A percentile compares a stretch with the other conserved stretches of the same genome.
These are phyloP conservation scores for Pachymerium ferrugineum DNA, from an alignment of 2,888 invertebrate genomes.

Conservation along the genomic window DNA sequence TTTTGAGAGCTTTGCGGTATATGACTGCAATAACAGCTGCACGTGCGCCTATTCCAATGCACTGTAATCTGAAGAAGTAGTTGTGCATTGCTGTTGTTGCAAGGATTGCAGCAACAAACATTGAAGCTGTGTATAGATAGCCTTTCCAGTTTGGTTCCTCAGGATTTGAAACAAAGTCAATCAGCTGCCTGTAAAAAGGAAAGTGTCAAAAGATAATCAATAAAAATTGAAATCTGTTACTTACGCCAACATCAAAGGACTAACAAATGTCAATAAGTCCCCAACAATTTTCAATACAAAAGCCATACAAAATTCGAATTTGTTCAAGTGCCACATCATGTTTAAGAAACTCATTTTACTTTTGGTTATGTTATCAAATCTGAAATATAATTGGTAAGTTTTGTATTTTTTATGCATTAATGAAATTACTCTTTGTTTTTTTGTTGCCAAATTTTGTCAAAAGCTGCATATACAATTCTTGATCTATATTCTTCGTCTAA, in stretches of 20 bases:
- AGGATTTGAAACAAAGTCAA: slow-evolving; percentile 41
- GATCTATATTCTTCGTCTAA: slow-evolving; percentile 20
- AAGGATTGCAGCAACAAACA: slow-evolving; percentile 47
- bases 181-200: slow-evolving; percentile 38
- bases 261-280: slow-evolving; percentile 25
- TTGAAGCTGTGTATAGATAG: slow-evolving; percentile 47
- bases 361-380: neutral
- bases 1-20: slow-evolving; percentile 56
- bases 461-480: neutral
- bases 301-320: slow-evolving; percentile 24
- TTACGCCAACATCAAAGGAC: slow-evolving; percentile 33
- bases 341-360: neutral
- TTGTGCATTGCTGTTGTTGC: slow-evolving; percentile 49
- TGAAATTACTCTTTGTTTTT: neutral
- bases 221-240: neutral
- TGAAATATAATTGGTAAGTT: no score
- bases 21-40: slow-evolving; percentile 43
- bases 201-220: neutral
- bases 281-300: slow-evolving; percentile 1
- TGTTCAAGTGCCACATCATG: slow-evolving; percentile 5
- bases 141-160: slow-evolving; percentile 47
- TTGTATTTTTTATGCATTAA: neutral
- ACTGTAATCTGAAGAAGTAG: slow-evolving; percentile 47
- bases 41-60: slow-evolving; percentile 50
- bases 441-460: slow-evolving; percentile 10